Base-by-base conservation (phyloP, 2,797 vertebrate genomes). In the Brachymystax lenok region DNA sequence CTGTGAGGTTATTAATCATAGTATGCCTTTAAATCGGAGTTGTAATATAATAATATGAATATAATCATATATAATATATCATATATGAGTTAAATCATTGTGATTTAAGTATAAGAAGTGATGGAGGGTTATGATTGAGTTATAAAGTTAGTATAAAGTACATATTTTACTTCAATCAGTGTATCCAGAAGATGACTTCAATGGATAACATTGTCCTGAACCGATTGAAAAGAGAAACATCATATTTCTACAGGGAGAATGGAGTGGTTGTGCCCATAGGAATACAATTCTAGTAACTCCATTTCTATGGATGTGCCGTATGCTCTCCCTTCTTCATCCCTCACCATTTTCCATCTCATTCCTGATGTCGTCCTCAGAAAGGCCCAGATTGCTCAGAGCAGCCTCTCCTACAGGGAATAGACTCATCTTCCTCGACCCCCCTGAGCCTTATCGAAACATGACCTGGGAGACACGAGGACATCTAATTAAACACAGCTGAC, bases 331-430 rank as follows among this genome's bases (percentile, higher is more conserved):
- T 16, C 52, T 56, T 35, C 13, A 30, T 24, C 21, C 50, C 90
- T 87, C 78, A 95, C 95, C 94, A 1, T 87, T 90, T 79, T 95
- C 92, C 67, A 93, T 77, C 75, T 94, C 91, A 1, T 84, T 82
- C 85, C 73, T 90, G 78, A 95, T 89, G 77, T 91, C 91, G 0
- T 90, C 79, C 69, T 91, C 91, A 24, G 90, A 85, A 70, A 94
- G 74, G 10, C 87, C 86, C 50, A 83, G 76, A 30, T 87, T 80
- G 69, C 74, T 80, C 77, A 86, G 51, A 54, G 85, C 75, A 28
- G 87, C 74, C 59, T 88, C 88, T 0, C 80, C 27, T 0, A 46
- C 77, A 0, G 90, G 86, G 79, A 92, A 91, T 82, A 92, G 80
- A 80, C 89, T 94, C 90, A 90, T 92, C 78, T 89, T 90, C 77